Evolutionary conservation across 2,113 vertebrate genomes (phyloP).

Genomic region (Sorex araneus): DNA sequence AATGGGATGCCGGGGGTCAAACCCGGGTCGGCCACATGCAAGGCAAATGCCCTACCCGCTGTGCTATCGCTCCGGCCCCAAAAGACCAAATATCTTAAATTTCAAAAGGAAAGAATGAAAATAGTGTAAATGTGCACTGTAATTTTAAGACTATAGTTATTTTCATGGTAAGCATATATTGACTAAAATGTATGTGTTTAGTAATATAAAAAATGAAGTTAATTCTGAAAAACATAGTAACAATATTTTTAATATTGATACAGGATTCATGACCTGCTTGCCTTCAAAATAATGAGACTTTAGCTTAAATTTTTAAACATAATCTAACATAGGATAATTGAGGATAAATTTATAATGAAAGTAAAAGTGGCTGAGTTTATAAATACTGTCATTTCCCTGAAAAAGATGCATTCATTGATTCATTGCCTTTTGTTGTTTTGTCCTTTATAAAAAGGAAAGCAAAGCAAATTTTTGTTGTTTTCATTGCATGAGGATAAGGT

Average conservation of each 20-base stretch:
- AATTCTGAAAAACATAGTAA: slow-evolving; percentile 22
- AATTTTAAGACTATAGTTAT: slow-evolving; percentile 1
- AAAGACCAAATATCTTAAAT: neutral
- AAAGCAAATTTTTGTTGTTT: slow-evolving; percentile 9
- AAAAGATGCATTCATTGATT: neutral
- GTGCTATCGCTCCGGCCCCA: too few species aligned
- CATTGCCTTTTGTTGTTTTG: slow-evolving; percentile 28
- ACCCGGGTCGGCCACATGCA: too few species aligned
- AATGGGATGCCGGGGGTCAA: too few species aligned
- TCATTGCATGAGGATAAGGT: neutral
- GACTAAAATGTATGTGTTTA: neutral
- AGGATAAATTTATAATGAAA: slow-evolving; percentile 74
- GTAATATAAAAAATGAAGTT: neutral
- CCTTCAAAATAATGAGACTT: slow-evolving; percentile 59
- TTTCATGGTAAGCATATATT: slow-evolving; percentile 12
- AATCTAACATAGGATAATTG: slow-evolving; percentile 60
- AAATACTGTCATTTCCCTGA: slow-evolving; percentile 49
- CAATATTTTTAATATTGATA: slow-evolving; percentile 51
- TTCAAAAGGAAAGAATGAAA: neutral
- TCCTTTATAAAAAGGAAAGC: slow-evolving; percentile 59
- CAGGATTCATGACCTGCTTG: neutral
- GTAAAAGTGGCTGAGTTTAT: slow-evolving; percentile 4
- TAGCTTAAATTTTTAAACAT: slow-evolving; percentile 70
- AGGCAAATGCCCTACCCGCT: too few species aligned
- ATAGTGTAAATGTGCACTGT: neutral